A percentile compares a stretch with the other conserved stretches of the same genome.
Conservation (phyloP, 2,113 vertebrate species). For the Dinomys branickii region DNA sequence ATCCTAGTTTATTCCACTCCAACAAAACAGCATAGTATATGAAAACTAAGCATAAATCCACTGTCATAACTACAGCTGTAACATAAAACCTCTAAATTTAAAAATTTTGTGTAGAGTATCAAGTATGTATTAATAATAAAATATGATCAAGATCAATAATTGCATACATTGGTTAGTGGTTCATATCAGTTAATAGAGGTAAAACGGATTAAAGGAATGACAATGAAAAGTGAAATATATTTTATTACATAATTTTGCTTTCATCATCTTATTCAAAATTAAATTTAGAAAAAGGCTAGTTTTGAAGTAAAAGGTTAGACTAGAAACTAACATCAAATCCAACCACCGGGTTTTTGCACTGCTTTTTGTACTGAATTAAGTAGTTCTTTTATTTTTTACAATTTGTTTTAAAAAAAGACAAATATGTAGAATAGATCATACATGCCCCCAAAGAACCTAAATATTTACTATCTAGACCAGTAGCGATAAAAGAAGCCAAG, state of each 20-base stretch:
- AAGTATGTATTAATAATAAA: not conserved
- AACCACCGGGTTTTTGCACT: not conserved
- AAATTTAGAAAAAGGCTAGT: not conserved
- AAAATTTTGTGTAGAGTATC: not conserved
- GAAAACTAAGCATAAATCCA: conserved; percentile 17
- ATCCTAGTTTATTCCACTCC: not conserved
- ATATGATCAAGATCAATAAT: not conserved
- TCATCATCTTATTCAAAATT: not conserved
- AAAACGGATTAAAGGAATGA: not conserved
- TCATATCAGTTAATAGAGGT: not conserved
- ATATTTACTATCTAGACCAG: not conserved
- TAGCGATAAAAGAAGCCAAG: not conserved
- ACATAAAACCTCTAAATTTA: not conserved
- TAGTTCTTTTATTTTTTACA: not conserved
- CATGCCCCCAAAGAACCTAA: not conserved
- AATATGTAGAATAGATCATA: not conserved
- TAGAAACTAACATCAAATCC: not conserved
- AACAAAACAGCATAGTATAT: not conserved
- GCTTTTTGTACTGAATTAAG: not conserved
- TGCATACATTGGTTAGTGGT: not conserved
- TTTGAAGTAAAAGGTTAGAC: not conserved
- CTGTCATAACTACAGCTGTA: not conserved
- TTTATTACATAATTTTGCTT: not conserved
- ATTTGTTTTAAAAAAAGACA: not conserved
- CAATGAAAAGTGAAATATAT: not conserved